A percentile compares a stretch with the other conserved stretches of the same genome.
Evolutionary conservation across 2,113 vertebrate genomes (phyloP).

Genomic region (Rattus rattus): DNA sequence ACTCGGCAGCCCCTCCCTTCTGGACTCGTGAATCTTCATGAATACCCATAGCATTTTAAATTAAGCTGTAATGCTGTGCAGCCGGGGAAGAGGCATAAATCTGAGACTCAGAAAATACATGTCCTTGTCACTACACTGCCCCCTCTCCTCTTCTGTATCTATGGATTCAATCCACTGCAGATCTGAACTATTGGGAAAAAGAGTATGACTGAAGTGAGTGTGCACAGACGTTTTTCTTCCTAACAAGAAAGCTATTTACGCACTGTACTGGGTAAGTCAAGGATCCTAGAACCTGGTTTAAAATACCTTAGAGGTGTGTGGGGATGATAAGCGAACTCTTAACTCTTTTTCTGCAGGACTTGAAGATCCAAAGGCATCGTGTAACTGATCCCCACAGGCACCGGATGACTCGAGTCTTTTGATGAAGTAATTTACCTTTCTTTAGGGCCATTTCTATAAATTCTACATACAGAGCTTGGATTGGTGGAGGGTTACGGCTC

Average conservation of each 20-base stretch:
- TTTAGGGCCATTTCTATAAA: background rate
- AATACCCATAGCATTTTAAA: background rate
- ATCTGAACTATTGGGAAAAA: background rate
- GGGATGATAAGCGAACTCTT: background rate
- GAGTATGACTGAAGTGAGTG: background rate
- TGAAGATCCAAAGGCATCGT: background rate
- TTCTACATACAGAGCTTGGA: conserved; percentile 41
- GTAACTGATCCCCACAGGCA: background rate
- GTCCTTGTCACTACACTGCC: background rate
- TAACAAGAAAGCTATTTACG: background rate
- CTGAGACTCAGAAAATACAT: background rate
- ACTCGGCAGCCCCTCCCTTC: background rate
- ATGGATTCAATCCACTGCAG: background rate
- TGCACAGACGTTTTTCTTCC: background rate
- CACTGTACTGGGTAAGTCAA: background rate
- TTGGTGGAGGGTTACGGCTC: conserved; percentile 14
- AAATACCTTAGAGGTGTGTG: background rate
- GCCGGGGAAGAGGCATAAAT: background rate
- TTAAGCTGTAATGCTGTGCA: background rate
- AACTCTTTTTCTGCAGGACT: background rate
- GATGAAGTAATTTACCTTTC: background rate
- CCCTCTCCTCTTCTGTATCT: background rate
- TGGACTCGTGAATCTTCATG: background rate
- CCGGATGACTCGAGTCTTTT: background rate
- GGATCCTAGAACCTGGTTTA: background rate